Evolutionary conservation across 2,888 invertebrate genomes (phyloP), one percentile per base, ranked within the genome.

Genomic region (Melinaea menophilus): DNA sequence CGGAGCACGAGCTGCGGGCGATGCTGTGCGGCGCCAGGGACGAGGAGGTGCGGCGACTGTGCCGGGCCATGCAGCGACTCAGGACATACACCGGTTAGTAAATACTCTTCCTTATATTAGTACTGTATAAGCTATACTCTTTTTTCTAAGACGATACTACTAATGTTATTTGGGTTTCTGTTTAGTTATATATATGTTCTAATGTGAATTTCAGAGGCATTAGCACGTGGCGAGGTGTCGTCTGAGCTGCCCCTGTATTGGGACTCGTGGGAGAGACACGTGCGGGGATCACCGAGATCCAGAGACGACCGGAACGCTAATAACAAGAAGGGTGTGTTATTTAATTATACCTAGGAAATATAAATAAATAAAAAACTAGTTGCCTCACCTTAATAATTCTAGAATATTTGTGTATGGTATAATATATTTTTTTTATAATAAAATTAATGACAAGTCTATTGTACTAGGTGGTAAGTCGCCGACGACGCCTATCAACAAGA

Each of bases 241-340:
- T 91, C 92, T 62, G 79, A 94, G 90, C 75, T 94, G 78, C 93
- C 94, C 70, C 91, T 98, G 73, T 97, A 96, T 87, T 98, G 98
- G 98, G 98, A 98, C 85, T 97, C 97, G 5, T 98, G 97, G 97
- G 97, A 97, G 84, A 91, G 95, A 12, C 59, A 94, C 93, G 78
- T 92, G 87, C 73, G 88, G 88, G 74, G 90, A 73, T 75, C 92
- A 76, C 77, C 92, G 73, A 71, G 87, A 80, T 35, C 76, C 75
- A 31, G 80, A 76, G 59, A 72, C 71, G 68, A 76, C 82, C 58
- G 70, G 33, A 72, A 73, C 37, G 56, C 68, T 5, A 61, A 63
- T 35, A 66, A 70, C 59, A 79, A 74, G 70, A 81, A 77, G 74
- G 80, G 82, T 79, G 62, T 9, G 22, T 22, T 22, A 22, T 22